These are phyloP conservation scores for Archilochus colubris DNA, from an alignment of 2,113 vertebrate genomes.

Conservation along the genomic window DNA sequence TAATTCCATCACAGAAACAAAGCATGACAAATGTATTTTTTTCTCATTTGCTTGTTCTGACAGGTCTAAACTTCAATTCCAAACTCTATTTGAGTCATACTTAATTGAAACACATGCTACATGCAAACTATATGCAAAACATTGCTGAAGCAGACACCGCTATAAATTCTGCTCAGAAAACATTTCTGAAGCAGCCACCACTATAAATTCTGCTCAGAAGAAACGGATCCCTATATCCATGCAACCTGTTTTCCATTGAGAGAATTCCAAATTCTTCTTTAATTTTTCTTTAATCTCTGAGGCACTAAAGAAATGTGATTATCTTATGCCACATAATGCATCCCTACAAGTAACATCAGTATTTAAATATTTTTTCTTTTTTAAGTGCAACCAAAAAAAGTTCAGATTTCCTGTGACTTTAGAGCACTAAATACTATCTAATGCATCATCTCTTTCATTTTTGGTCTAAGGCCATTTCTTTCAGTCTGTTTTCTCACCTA, in stretches of 20 bases:
- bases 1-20: background rate
- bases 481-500: background rate
- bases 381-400: background rate
- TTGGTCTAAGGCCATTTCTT: background rate
- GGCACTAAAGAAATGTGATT: background rate
- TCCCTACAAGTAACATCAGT: background rate
- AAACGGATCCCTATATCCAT: background rate
- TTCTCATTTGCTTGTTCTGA: background rate
- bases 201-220: background rate
- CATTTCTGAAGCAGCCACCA: background rate
- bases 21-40: background rate
- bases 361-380: background rate
- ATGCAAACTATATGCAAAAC: background rate
- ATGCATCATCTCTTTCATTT: background rate
- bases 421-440: background rate
- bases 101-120: background rate
- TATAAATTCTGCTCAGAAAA: background rate
- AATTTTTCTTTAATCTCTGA: background rate
- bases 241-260: background rate
- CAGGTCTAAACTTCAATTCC: background rate
- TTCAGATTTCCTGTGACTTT: background rate
- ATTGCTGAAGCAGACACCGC: background rate
- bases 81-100: background rate
- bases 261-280: background rate
- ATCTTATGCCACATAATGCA: background rate